Base-by-base conservation (phyloP, 64 coral and sea anemone species). In the Platygyra sinensis region DNA sequence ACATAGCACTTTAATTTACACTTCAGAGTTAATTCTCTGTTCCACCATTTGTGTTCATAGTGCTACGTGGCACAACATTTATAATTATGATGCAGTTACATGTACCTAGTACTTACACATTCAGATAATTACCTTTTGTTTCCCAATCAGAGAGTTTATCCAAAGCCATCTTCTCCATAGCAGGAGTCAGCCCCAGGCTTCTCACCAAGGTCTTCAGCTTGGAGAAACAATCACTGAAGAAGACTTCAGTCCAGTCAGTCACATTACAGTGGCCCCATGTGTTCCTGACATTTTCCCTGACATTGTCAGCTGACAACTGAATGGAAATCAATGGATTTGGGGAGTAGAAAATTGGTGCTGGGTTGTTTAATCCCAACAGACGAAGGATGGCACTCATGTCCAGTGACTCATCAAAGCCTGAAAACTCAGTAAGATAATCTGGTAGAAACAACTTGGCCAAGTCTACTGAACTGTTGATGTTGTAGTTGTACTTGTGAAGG, bases 231-330 rank as follows among this genome's bases (percentile, higher is more conserved):
- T 57, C 54, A 57, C 1, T 57, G 10, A 57, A 57, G 24, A 80
- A 72, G 20, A 57, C 60, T 16, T 42, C 30, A 30, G 52, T 72
- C 91, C 91, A 93, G 61, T 8, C 39, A 24, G 67, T 67, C 31
- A 93, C 87, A 59, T 93, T 88, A 31, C 75, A 93, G 30, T 93
- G 91, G 19, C 86, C 91, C 91, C 91, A 93, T 31, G 88, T 86
- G 52, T 93, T 93, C 31, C 91, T 80, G 20, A 93, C 91, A 27
- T 65, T 75, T 22, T 71, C 72, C 10, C 86, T 30, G 11, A 93
- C 86, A 75, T 57, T 8, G 8, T 57, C 54, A 57, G 54, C 54
- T 57, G 54, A 57, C 0, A 8, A 14, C 54, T 57, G 54, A 57
- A 57, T 57, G 15, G 54, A 57, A 57, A 57, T 57, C 54, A 57